Percentiles rank a stretch among this genome's conserved stretches.
Conservation (phyloP, 2,797 vertebrate genomes). For the Aplochiton taeniatus region DNA sequence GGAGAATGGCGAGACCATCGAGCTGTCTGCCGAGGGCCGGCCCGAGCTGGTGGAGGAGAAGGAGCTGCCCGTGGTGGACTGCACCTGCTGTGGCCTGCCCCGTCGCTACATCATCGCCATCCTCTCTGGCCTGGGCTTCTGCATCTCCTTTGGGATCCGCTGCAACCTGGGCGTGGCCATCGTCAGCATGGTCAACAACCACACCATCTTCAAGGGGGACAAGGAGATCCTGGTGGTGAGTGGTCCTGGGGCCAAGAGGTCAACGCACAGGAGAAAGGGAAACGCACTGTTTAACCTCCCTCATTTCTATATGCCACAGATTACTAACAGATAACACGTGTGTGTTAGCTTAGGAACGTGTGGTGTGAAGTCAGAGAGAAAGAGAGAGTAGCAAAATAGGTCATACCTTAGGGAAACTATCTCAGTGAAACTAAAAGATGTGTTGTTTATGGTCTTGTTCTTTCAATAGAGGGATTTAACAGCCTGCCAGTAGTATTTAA, state of each 20-base stretch:
- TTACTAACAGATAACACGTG: too few species aligned
- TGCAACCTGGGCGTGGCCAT: conserved; percentile 86
- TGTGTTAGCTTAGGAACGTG: too few species aligned
- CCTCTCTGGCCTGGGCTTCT: conserved; percentile 83
- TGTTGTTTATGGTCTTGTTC: too few species aligned
- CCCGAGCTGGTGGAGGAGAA: conserved; percentile 65
- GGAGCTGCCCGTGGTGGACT: conserved; percentile 75
- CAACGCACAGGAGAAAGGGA: background rate
- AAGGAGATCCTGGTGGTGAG: conserved; percentile 74
- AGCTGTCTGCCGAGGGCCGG: conserved; percentile 78
- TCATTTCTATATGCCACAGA: too few species aligned
- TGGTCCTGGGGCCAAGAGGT: background rate
- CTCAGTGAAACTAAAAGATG: too few species aligned
- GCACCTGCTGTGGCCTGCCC: conserved; percentile 83
- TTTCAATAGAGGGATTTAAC: too few species aligned
- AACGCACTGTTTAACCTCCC: background rate
- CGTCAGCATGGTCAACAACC: conserved; percentile 87
- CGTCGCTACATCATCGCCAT: conserved; percentile 84
- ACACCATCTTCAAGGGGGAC: conserved; percentile 70
- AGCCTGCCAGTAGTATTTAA: too few species aligned
- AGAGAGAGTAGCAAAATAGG: too few species aligned
- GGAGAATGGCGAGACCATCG: conserved; percentile 84
- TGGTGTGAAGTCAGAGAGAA: too few species aligned
- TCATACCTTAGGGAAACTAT: too few species aligned
- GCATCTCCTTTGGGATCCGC: conserved; percentile 87